Base-by-base conservation (phyloP, 64 coral and sea anemone species). In the Exaiptasia diaphana region DNA sequence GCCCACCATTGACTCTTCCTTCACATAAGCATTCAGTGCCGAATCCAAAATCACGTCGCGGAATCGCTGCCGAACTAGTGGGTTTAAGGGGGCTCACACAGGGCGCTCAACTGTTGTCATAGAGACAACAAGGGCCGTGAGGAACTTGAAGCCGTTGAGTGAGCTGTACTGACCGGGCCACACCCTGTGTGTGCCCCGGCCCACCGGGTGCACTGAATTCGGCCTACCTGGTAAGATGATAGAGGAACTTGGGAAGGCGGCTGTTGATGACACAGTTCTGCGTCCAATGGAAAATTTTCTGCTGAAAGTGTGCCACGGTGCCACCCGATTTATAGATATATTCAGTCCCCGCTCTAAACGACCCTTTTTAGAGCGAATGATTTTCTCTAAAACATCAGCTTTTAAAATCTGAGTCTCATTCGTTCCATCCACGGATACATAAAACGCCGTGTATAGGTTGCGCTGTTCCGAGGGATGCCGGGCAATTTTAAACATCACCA, bases 401-500 rank as follows among this genome's bases (percentile, higher is more conserved):
- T 89, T 71, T 20, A 95, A 35, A 1, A 88, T 50, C 40, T 56
- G 23, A 4, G 91, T 95, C 12, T 56, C 57, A 56, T 90, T 90
- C 36, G 31, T 68, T 53, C 79, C 91, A 48, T 61, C 54, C 23
- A 29, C 43, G 25, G 74, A 68, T 14, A 73, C 81, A 45, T 85
- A 95, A 65, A 95, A 53, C 4, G 79, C 80, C 20, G 91, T 72
- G 14, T 35, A 45, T 14, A 73, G 28, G 40, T 73, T 73, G 14
- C 38, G 14, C 39, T 22, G 26, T 21, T 45, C n/a, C 3, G 40
- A 41, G 25, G 38, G 13, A 77, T 48, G 45, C 20, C 80, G 45
- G 28, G 86, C 67, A 56, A 95, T 78, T 61, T 63, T 80, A 49
- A 85, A 95, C 38, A 95, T 24, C 36, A 89, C 75, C 4, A 89